phyloP scores from a whole-genome alignment of 2,888 invertebrate genomes.

The Himalopsyche anomala region DNA sequence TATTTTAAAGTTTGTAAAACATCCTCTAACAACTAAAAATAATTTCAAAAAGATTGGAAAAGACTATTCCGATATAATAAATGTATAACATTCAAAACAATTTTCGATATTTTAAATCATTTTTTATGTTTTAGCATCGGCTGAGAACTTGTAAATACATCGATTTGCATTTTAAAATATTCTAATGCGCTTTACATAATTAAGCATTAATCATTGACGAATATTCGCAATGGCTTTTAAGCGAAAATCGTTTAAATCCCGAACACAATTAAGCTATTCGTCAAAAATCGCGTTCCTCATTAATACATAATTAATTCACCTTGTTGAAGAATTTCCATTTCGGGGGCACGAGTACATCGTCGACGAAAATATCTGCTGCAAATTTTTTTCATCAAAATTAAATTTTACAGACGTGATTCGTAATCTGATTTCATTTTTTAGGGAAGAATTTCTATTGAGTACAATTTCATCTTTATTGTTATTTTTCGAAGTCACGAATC shows the following conservation, averaged over 20 bases:
- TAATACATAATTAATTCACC: slow-evolving; percentile 34
- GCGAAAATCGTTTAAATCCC: slow-evolving; percentile 19
- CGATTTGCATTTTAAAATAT: slow-evolving; percentile 10
- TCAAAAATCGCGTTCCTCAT: slow-evolving; percentile 34
- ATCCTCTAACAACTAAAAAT: no score
- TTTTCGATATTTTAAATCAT: no score
- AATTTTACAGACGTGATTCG: slow-evolving; percentile 10
- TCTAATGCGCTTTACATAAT: slow-evolving; percentile 14
- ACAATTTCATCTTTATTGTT: slow-evolving; percentile 21
- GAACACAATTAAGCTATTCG: slow-evolving; percentile 25
- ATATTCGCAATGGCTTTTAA: background rate
- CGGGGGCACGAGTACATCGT: background rate
- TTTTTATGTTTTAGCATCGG: no score
- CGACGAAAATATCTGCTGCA: slow-evolving; percentile 8
- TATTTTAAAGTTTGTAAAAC: no score
- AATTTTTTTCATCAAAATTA: slow-evolving; percentile 14
- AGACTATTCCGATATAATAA: no score
- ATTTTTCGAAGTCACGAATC: background rate
- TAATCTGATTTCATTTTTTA: background rate
- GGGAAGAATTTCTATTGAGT: background rate
- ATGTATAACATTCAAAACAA: no score
- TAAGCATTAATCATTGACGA: background rate
- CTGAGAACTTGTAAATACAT: background rate
- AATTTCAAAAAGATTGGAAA: no score
- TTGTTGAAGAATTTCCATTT: slow-evolving; percentile 26